Conservation (phyloP, 2,888 invertebrate species). For the Platycheirus albimanus region DNA sequence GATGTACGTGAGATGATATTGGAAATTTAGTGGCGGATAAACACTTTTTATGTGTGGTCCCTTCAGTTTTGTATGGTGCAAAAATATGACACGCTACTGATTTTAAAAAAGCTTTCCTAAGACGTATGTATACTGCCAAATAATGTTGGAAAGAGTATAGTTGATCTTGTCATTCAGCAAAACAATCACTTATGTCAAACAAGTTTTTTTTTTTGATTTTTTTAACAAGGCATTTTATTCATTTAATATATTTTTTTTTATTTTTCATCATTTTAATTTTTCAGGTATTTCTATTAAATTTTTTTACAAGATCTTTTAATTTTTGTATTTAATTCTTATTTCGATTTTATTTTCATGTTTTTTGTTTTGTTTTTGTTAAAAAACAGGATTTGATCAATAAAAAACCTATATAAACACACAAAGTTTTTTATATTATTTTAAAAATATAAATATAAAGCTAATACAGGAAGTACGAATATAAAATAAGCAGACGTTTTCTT, state of each 20-base stretch:
- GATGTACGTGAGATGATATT: no score
- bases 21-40: no score
- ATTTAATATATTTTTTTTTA: slow-evolving; percentile 61
- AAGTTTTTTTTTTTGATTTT: slow-evolving; percentile 46
- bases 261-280: slow-evolving; percentile 50
- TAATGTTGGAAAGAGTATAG: no score
- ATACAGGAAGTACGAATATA: slow-evolving; percentile 18
- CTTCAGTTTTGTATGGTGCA: no score
- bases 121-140: no score
- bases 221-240: slow-evolving; percentile 73
- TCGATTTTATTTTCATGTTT: slow-evolving; percentile 42
- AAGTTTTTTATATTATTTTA: not conserved
- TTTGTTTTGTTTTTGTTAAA: slow-evolving; percentile 26
- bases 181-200: not conserved
- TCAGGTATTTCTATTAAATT: slow-evolving; percentile 64
- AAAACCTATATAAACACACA: slow-evolving; percentile 37
- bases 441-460: slow-evolving; percentile 37
- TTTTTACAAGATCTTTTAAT: slow-evolving; percentile 59
- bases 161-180: not conserved
- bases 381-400: slow-evolving; percentile 56
- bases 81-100: no score
- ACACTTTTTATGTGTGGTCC: no score
- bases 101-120: no score
- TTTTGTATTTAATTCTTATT: slow-evolving; percentile 43
- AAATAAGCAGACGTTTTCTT: no score